These are phyloP conservation scores for Agapostemon virescens DNA, from an alignment of 2,888 invertebrate genomes.

Conservation along the genomic window DNA sequence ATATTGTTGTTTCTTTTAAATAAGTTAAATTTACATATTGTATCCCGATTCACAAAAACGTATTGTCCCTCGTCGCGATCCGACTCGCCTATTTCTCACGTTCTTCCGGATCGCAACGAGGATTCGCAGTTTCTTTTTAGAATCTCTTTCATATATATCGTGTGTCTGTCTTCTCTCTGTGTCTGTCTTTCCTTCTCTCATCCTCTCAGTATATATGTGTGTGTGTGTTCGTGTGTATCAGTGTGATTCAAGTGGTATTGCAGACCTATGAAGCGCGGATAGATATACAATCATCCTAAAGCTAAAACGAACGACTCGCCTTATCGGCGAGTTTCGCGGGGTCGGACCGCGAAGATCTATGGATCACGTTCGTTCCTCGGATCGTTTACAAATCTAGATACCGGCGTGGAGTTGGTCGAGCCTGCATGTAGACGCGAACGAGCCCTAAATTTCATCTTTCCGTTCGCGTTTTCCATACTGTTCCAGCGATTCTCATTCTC, in stretches of 20 bases:
- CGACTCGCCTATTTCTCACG: conserved; percentile 25
- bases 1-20: conserved; percentile 71
- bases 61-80: conserved; percentile 63
- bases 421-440: conserved; percentile 30
- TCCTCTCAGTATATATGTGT: conserved; percentile 26
- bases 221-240: conserved; percentile 14
- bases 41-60: conserved; percentile 68
- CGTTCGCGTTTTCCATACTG: conserved; percentile 20
- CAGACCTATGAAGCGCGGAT: conserved; percentile 64
- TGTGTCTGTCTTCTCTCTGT: conserved; percentile 10
- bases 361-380: conserved; percentile 30
- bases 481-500: conserved; percentile 15
- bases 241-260: conserved; percentile 51
- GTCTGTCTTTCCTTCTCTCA: no score
- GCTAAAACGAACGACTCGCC: conserved; percentile 58
- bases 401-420: conserved; percentile 44
- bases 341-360: conserved; percentile 36
- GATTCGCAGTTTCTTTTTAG: conserved; percentile 44
- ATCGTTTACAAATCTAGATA: conserved; percentile 48
- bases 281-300: conserved; percentile 63
- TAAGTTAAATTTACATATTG: conserved; percentile 78
- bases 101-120: conserved; percentile 51
- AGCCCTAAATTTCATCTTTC: background rate
- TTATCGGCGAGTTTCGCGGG: conserved; percentile 43
- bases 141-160: conserved; percentile 23